A percentile compares a stretch with the other conserved stretches of the same genome.
Evolutionary conservation across 2,797 vertebrate genomes (phyloP).

Genomic region (Ibycter americanus): DNA sequence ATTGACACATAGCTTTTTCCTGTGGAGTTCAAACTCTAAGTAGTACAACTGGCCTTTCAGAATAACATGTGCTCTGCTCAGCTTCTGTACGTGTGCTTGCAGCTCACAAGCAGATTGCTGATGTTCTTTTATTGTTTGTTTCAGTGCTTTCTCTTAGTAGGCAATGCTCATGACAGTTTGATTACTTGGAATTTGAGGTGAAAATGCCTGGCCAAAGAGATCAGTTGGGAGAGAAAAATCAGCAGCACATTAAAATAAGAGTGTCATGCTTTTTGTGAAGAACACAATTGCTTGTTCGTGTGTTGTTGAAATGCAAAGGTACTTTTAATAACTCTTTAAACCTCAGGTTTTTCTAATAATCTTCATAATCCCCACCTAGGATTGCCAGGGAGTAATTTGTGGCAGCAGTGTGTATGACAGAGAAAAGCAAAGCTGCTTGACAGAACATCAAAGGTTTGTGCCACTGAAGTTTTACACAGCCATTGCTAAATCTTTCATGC

Average conservation of each 20-base stretch:
- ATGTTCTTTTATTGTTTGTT: neutral
- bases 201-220: neutral
- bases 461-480: constrained; percentile 29
- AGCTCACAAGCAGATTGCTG: neutral
- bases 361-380: constrained; percentile 13
- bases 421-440: constrained; percentile 11
- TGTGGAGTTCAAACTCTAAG: neutral
- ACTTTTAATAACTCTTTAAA: constrained; percentile 26
- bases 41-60: neutral
- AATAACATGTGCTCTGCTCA: neutral
- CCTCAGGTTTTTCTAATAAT: constrained; percentile 11
- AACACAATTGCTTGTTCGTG: neutral
- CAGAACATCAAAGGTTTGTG: constrained; percentile 20
- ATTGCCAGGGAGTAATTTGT: constrained; percentile 20
- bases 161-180: neutral
- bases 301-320: constrained; percentile 20
- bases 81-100: neutral
- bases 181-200: neutral
- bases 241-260: neutral
- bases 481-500: constrained; percentile 13
- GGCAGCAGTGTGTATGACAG: neutral
- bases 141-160: neutral
- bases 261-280: neutral
- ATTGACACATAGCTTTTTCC: neutral
- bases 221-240: neutral